phyloP scores from a whole-genome alignment of 1,140 invertebrate genomes.

The Diplogasteroides magnus region DNA sequence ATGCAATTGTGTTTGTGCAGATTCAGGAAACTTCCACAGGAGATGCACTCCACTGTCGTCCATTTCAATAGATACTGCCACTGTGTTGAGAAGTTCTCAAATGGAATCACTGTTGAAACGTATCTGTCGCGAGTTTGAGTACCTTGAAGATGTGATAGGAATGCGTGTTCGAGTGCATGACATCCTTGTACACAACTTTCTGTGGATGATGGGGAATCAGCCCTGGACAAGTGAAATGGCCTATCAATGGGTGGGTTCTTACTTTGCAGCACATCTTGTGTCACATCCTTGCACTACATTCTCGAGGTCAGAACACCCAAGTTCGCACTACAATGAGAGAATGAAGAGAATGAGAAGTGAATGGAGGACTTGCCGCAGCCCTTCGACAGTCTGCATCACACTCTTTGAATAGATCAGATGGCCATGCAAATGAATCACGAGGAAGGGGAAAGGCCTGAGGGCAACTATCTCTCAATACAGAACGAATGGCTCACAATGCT shows the following conservation, averaged over 20 bases:
- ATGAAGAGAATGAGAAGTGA: neutral
- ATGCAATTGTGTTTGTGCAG: neutral
- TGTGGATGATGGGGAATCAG: neutral
- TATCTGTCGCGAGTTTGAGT: neutral
- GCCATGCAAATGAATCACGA: neutral
- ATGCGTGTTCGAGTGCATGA: neutral
- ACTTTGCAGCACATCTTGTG: neutral
- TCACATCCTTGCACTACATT: neutral
- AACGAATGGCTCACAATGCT: neutral
- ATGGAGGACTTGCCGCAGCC: neutral
- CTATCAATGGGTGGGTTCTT: too few relatives aligned
- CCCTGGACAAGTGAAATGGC: too few relatives aligned
- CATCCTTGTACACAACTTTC: neutral
- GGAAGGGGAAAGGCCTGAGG: neutral
- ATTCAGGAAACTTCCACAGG: neutral
- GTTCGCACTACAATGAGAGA: neutral
- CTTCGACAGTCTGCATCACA: neutral
- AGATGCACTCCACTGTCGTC: neutral
- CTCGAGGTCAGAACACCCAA: neutral
- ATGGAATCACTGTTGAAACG: neutral
- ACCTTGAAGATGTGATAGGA: neutral
- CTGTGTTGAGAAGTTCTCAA: neutral
- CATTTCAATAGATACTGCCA: neutral
- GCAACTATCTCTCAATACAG: neutral
- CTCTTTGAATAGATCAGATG: neutral